Evolutionary conservation across 2,113 vertebrate species (phyloP).

Genomic region (Serilophus lunatus): DNA sequence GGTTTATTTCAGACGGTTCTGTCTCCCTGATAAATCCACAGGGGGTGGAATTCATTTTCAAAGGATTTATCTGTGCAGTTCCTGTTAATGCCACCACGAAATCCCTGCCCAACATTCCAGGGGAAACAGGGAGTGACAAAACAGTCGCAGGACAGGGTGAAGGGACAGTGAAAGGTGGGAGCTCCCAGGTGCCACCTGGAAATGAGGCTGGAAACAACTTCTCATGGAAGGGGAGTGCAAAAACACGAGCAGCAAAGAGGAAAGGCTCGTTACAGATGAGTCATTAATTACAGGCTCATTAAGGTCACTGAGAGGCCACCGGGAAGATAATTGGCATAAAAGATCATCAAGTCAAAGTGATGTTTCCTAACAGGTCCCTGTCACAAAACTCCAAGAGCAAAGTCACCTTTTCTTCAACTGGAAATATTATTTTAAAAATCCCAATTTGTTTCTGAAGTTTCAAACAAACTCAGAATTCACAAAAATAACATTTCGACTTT

Average conservation of each 20-base stretch:
- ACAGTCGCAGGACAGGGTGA: too few relatives aligned
- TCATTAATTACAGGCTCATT: too few relatives aligned
- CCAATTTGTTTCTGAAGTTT: background rate
- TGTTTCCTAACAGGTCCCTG: background rate
- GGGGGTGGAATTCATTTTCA: background rate
- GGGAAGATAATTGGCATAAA: background rate
- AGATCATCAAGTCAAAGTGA: background rate
- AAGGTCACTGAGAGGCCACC: background rate
- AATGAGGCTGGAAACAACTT: background rate
- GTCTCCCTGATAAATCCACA: background rate
- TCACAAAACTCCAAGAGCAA: too few relatives aligned
- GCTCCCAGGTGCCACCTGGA: accelerated
- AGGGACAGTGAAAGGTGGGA: accelerated
- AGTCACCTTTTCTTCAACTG: background rate
- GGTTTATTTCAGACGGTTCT: background rate
- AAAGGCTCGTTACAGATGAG: background rate
- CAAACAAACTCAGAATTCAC: background rate
- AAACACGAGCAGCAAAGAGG: background rate
- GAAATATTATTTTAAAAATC: background rate
- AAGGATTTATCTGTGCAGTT: background rate
- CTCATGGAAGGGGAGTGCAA: background rate
- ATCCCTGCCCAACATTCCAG: background rate
- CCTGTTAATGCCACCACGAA: background rate
- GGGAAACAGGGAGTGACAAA: background rate
- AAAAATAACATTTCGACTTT: background rate